Evolutionary conservation across 2,797 vertebrate species (phyloP).

Genomic region (Sebastes glaucus): DNA sequence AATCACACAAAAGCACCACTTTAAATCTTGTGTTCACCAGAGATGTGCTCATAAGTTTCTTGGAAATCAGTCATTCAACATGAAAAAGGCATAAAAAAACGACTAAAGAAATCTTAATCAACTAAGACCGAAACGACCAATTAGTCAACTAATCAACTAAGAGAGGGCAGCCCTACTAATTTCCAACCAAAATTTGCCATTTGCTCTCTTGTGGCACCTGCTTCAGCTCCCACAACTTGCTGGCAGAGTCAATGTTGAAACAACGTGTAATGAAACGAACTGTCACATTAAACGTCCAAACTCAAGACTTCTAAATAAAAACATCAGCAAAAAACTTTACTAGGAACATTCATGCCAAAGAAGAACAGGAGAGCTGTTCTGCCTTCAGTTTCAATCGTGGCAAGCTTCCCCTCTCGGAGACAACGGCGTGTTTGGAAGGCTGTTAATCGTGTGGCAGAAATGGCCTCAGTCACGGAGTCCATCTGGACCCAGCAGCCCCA

Average conservation of each 20-base stretch:
- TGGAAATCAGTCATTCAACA: background rate
- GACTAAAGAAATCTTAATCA: background rate
- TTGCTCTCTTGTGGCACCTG: background rate
- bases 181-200: background rate
- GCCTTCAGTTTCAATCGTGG: background rate
- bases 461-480: slow-evolving; percentile 48
- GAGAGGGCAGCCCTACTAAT: background rate
- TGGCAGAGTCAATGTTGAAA: slow-evolving; percentile 1
- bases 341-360: background rate
- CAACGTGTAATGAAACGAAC: background rate
- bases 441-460: slow-evolving; percentile 39
- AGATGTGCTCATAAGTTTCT: background rate
- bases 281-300: background rate
- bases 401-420: slow-evolving; percentile 2
- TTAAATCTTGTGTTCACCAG: background rate
- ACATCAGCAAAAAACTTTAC: slow-evolving; percentile 3
- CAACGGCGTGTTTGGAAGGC: slow-evolving; percentile 26
- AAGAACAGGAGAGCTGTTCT: slow-evolving; percentile 15
- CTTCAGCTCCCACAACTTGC: background rate
- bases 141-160: no score
- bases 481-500: slow-evolving; percentile 39
- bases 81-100: background rate
- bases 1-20: no score
- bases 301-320: background rate
- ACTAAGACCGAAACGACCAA: accelerated